phyloP scores from a whole-genome alignment of 2,113 vertebrate genomes.

The Neogale vison region DNA sequence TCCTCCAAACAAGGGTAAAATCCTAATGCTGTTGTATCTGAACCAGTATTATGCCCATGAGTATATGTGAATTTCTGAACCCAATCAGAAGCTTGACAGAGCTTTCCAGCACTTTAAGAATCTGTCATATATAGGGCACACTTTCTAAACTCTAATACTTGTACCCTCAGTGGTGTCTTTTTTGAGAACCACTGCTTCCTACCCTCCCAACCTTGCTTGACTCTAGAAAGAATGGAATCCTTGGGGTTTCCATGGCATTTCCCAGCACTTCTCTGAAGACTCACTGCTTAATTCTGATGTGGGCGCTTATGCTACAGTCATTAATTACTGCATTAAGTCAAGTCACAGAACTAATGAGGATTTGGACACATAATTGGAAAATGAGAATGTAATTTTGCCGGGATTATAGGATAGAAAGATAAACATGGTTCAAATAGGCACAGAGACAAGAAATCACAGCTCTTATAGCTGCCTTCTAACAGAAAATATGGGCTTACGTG shows the following conservation, averaged over 20 bases:
- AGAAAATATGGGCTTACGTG: slow-evolving; percentile 45
- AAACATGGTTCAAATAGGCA: slow-evolving; percentile 47
- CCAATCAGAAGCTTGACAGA: not conserved
- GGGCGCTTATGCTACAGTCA: slow-evolving; percentile 46
- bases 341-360: slow-evolving; percentile 61
- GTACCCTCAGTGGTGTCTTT: not conserved
- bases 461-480: slow-evolving; percentile 47
- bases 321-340: slow-evolving; percentile 72
- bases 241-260: slow-evolving; percentile 62
- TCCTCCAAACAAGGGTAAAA: not conserved
- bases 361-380: slow-evolving; percentile 53
- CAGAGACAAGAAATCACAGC: not conserved
- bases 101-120: not conserved
- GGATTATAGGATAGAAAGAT: slow-evolving; percentile 49
- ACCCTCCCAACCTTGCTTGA: not conserved
- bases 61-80: not conserved
- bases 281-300: slow-evolving; percentile 66
- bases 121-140: not conserved
- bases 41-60: not conserved
- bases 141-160: not conserved
- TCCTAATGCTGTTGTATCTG: not conserved
- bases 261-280: slow-evolving; percentile 41
- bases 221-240: slow-evolving; percentile 46
- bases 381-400: slow-evolving; percentile 65
- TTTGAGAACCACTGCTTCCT: not conserved